Conservation (phyloP, 2,797 vertebrate genomes). For the Protonibea diacanthus region DNA sequence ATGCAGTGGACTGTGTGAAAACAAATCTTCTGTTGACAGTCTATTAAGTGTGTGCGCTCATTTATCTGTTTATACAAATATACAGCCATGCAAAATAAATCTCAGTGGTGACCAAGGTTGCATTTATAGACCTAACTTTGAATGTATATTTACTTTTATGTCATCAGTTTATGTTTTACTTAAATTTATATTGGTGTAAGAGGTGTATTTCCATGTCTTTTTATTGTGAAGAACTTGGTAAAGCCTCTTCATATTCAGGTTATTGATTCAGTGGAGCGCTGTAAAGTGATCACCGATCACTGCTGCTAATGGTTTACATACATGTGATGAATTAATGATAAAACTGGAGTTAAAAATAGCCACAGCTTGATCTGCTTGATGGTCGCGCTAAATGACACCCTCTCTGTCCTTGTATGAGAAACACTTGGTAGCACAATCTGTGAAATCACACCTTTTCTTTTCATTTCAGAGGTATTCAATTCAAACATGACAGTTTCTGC, state of each 20-base stretch:
- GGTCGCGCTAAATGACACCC: background rate
- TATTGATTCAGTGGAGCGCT: background rate
- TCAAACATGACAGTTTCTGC: background rate
- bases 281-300: background rate
- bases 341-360: background rate
- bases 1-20: background rate
- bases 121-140: background rate
- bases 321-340: background rate
- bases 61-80: conserved; percentile 14
- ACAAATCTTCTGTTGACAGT: conserved; percentile 8
- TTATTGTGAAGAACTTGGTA: background rate
- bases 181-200: conserved; percentile 1
- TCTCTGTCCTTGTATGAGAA: background rate
- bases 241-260: background rate
- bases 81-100: background rate
- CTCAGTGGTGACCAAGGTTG: too few relatives aligned
- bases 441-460: background rate
- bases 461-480: background rate
- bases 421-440: background rate
- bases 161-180: background rate
- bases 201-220: background rate
- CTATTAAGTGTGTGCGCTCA: background rate
- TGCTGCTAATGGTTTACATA: background rate
- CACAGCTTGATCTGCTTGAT: background rate
- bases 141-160: background rate